Evolutionary conservation across 2,888 invertebrate genomes (phyloP).

Genomic region (Drosophila ochracea): DNA sequence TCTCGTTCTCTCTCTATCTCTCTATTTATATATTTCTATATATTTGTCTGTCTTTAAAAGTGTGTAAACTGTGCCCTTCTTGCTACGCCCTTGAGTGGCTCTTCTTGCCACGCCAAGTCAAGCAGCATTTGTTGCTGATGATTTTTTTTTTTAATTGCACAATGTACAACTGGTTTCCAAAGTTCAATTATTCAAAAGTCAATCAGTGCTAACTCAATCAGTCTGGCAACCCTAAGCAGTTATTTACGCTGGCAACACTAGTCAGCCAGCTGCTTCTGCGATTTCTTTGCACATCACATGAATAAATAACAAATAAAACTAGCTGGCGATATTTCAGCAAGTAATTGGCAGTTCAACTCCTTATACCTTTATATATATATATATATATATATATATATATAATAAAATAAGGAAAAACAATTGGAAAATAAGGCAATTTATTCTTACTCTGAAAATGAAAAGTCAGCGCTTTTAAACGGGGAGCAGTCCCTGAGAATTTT

Average conservation of each 20-base stretch:
- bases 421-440: not conserved
- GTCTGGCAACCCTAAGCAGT: not conserved
- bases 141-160: not conserved
- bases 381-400: no score
- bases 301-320: not conserved
- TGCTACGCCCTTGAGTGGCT: not conserved
- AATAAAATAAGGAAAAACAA: not conserved
- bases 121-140: not conserved
- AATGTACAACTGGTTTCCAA: not conserved
- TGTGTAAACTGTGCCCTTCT: not conserved
- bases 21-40: not conserved
- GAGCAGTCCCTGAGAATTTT: not conserved
- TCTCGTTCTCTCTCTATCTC: not conserved
- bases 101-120: not conserved
- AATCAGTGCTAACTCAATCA: not conserved
- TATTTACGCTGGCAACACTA: not conserved
- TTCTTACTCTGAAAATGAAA: not conserved
- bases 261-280: not conserved
- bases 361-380: not conserved
- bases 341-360: not conserved
- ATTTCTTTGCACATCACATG: not conserved
- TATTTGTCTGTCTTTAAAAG: not conserved
- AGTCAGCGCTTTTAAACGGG: not conserved
- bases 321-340: not conserved
- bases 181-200: not conserved